phyloP scores from a whole-genome alignment of 2,888 invertebrate genomes.

The Chironomus tentans region DNA sequence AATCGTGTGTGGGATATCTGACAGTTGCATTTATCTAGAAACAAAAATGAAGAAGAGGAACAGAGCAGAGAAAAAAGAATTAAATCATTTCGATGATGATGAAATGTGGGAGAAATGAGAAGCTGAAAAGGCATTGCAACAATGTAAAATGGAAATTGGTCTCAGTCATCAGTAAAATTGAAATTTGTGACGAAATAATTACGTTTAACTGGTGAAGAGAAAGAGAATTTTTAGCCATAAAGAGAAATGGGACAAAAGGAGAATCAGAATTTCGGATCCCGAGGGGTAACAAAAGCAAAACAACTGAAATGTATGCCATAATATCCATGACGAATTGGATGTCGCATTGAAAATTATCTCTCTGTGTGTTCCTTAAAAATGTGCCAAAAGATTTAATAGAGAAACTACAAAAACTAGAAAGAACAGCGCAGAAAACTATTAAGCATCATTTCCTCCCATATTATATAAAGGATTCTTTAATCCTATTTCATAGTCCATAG shows the following conservation, averaged over 20 bases:
- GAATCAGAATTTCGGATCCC: neutral
- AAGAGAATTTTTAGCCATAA: neutral
- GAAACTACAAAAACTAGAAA: neutral
- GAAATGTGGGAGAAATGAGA: no score
- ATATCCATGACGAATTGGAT: constrained; percentile 21
- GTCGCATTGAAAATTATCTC: constrained; percentile 12
- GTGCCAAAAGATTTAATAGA: neutral
- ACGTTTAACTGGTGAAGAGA: neutral
- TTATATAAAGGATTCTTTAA: neutral
- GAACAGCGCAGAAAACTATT: neutral
- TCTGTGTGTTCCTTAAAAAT: constrained; percentile 8
- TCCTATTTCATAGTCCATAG: neutral
- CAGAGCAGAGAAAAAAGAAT: neutral
- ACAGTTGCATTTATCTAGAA: neutral
- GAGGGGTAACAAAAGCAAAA: neutral
- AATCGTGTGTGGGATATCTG: constrained; percentile 19
- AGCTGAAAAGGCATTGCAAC: no score
- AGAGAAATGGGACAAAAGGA: neutral
- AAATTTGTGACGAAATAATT: neutral
- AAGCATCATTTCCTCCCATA: neutral
- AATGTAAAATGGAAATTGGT: no score
- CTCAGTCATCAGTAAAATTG: no score
- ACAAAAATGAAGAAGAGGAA: neutral
- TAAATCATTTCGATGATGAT: no score
- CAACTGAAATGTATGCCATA: neutral